Evolutionary conservation across 2,797 vertebrate species (phyloP).

Genomic region (Spinibarbus caldwelli): DNA sequence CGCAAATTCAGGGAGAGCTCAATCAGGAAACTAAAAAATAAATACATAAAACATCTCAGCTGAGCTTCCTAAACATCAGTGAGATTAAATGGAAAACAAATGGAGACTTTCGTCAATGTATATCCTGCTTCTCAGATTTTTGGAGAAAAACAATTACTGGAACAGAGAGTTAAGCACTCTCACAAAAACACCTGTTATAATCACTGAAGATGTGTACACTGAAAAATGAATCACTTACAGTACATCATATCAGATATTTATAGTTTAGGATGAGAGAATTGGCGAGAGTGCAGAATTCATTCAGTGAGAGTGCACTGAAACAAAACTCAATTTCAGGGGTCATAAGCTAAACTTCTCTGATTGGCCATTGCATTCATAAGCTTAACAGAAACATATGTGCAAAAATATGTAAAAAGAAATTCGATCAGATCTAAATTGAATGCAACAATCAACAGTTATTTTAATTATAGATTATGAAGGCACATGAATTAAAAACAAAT

Average conservation of each 20-base stretch:
- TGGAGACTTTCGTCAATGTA: background rate
- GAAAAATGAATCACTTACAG: background rate
- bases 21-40: background rate
- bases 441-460: background rate
- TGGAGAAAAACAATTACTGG: background rate
- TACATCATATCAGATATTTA: background rate
- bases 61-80: background rate
- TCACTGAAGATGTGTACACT: background rate
- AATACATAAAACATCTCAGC: background rate
- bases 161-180: background rate
- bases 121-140: background rate
- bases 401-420: background rate
- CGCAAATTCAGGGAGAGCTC: background rate
- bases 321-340: background rate
- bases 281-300: background rate
- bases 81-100: background rate
- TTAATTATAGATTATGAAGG: background rate
- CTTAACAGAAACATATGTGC: background rate
- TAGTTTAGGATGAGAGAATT: background rate
- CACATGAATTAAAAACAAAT: background rate
- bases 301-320: background rate
- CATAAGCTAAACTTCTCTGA: background rate
- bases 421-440: background rate
- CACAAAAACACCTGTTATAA: background rate
- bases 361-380: background rate